Evolutionary conservation across 2,113 vertebrate species (phyloP).

Genomic region (Aleadryas rufinucha): DNA sequence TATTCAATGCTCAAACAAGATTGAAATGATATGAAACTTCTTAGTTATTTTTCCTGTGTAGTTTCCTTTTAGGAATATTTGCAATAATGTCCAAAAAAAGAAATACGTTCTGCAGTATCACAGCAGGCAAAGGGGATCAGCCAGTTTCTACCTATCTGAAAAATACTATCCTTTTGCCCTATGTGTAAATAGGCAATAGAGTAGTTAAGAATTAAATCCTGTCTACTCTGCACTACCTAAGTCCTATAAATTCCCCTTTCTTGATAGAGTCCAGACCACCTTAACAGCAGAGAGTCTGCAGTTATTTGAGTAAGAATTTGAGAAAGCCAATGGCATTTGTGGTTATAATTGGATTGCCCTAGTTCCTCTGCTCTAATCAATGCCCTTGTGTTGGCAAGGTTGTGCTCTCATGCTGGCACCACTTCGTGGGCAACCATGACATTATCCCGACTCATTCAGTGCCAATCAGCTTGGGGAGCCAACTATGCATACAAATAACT

Average conservation of each 20-base stretch:
- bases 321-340: conserved; percentile 50
- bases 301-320: conserved; percentile 27
- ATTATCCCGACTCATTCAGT: background rate
- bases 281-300: conserved; percentile 11
- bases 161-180: background rate
- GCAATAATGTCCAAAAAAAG: background rate
- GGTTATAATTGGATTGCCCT: conserved; percentile 65
- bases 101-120: background rate
- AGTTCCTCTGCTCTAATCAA: conserved; percentile 62
- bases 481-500: conserved; percentile 32
- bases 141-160: background rate
- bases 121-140: background rate
- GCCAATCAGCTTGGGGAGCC: background rate
- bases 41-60: conserved; percentile 39
- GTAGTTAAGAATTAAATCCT: background rate
- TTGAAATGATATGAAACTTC: conserved; percentile 52
- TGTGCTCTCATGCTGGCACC: conserved; percentile 33
- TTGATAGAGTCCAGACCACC: conserved; percentile 12
- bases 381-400: conserved; percentile 43
- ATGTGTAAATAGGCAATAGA: background rate
- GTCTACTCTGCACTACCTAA: background rate
- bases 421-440: conserved; percentile 29
- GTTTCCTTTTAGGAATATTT: conserved; percentile 8
- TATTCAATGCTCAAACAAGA: conserved; percentile 75
- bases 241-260: background rate